Evolutionary conservation across 2,797 vertebrate genomes (phyloP).

Genomic region (Ispidina picta): DNA sequence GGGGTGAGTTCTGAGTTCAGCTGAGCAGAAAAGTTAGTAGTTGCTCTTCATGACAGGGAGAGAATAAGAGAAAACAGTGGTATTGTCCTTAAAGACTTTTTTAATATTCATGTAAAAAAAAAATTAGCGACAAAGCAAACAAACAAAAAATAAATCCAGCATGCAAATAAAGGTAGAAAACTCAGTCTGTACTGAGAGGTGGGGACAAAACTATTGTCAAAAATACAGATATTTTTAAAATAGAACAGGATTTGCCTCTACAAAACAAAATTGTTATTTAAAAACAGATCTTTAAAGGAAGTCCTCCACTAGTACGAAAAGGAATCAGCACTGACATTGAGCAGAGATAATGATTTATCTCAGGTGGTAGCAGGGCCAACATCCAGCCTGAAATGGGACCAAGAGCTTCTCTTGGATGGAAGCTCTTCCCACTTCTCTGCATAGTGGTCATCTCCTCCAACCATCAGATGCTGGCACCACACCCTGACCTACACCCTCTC

Average conservation of each 20-base stretch:
- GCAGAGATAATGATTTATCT: background rate
- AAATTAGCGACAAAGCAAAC: background rate
- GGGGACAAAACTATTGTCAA: background rate
- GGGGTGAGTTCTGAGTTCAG: background rate
- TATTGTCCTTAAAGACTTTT: conserved; percentile 20
- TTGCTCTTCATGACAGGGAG: background rate
- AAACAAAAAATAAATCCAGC: conserved; percentile 13
- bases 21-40: background rate
- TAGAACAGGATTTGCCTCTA: background rate
- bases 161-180: conserved; percentile 13
- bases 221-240: background rate
- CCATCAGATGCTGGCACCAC: fast-evolving
- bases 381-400: background rate
- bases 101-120: conserved; percentile 73
- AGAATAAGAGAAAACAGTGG: background rate
- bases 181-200: background rate
- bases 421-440: background rate
- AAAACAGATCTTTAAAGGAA: background rate
- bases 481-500: background rate
- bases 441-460: background rate
- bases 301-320: fast-evolving
- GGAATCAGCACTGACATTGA: background rate
- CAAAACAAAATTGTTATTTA: background rate
- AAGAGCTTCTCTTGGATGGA: background rate
- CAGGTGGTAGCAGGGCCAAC: background rate